Evolutionary conservation across 2,113 vertebrate species (phyloP).

Genomic region (Galbula dea): DNA sequence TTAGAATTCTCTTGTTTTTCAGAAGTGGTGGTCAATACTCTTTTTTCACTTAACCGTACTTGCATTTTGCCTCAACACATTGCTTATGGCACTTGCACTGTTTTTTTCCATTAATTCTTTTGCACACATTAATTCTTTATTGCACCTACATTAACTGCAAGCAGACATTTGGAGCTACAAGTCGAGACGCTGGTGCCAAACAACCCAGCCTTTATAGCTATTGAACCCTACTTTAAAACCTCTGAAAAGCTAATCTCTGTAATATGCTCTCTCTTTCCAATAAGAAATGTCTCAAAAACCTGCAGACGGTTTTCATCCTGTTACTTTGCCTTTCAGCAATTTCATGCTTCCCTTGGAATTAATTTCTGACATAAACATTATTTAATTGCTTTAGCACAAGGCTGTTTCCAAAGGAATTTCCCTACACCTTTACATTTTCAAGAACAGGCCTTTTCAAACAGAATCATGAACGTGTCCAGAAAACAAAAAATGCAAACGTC

Average conservation of each 20-base stretch:
- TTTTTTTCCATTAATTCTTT: neutral
- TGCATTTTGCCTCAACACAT: neutral
- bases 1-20: neutral
- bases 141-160: slow-evolving; percentile 4
- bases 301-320: neutral
- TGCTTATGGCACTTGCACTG: neutral
- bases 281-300: slow-evolving; percentile 10
- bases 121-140: neutral
- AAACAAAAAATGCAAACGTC: neutral
- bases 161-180: neutral
- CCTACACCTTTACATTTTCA: neutral
- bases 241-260: neutral
- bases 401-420: neutral
- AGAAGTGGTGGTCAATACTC: neutral
- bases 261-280: neutral
- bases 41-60: neutral
- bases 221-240: neutral
- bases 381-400: slow-evolving; percentile 38
- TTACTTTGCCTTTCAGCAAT: neutral
- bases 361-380: slow-evolving; percentile 18
- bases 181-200: neutral
- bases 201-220: neutral
- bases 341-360: slow-evolving; percentile 27
- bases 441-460: neutral
- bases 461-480: accelerated